These are phyloP conservation scores for Acipenser ruthenus DNA, from an alignment of 2,797 vertebrate genomes.

Conservation along the genomic window DNA sequence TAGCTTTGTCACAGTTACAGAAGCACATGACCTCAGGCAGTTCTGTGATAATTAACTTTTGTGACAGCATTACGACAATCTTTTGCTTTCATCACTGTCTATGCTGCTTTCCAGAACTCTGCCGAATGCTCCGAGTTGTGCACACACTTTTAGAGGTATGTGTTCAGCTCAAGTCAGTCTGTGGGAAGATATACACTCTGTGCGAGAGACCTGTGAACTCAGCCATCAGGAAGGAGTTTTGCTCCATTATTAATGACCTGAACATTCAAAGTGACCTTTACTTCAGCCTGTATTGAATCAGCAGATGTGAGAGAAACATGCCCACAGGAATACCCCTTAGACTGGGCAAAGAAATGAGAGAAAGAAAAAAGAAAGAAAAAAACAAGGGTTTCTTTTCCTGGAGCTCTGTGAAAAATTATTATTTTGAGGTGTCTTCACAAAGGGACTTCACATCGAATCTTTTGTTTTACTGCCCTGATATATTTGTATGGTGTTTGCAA, in stretches of 20 bases:
- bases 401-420: conserved; percentile 34
- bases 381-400: conserved; percentile 51
- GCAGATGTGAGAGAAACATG: conserved; percentile 61
- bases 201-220: conserved; percentile 20
- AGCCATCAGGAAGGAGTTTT: conserved; percentile 47
- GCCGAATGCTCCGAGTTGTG: conserved; percentile 9
- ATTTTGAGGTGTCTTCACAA: neutral
- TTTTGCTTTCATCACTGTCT: conserved; percentile 2
- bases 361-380: conserved; percentile 59
- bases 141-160: neutral
- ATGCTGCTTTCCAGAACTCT: conserved; percentile 4
- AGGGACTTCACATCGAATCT: neutral
- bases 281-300: conserved; percentile 48
- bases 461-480: too few relatives aligned
- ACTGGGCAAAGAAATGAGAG: conserved; percentile 34
- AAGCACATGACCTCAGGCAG: too few relatives aligned
- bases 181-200: conserved; percentile 18
- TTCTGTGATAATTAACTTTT: too few relatives aligned
- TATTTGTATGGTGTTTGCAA: too few relatives aligned
- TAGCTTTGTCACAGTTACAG: too few relatives aligned
- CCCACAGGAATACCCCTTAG: conserved; percentile 59
- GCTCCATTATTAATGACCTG: conserved; percentile 42
- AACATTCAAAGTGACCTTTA: conserved; percentile 49
- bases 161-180: conserved; percentile 15
- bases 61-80: neutral